Conservation (phyloP, 1,140 invertebrate species). For the Pogonomyrmex barbatus region DNA sequence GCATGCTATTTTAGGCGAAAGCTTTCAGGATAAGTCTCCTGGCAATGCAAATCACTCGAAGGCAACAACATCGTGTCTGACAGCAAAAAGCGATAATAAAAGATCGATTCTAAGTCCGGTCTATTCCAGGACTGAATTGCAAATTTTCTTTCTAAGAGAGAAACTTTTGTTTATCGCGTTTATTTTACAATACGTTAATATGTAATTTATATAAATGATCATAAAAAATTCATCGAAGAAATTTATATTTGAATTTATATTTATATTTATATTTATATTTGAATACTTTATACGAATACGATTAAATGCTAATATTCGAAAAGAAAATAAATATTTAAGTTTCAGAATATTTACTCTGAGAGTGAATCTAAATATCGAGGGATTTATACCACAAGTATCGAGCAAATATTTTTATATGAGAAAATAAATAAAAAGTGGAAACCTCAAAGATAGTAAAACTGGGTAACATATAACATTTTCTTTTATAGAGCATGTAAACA, state of each 20-base stretch:
- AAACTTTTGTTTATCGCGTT: not conserved
- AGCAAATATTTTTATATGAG: not conserved
- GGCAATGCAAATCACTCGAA: conserved; percentile 31
- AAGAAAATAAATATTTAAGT: not conserved
- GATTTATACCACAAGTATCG: not conserved
- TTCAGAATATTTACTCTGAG: not conserved
- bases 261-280: not conserved
- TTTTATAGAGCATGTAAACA: not conserved
- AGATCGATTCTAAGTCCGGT: conserved; percentile 1
- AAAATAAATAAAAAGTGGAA: not conserved
- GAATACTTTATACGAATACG: not conserved
- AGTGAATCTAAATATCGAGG: not conserved
- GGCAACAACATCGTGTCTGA: not conserved
- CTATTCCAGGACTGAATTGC: not conserved
- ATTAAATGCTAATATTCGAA: not conserved
- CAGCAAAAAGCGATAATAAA: not conserved
- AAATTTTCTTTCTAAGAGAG: not conserved
- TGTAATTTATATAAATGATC: conserved; percentile 8
- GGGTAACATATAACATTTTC: not conserved
- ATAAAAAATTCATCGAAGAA: not conserved
- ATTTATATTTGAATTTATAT: not conserved
- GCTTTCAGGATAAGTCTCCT: conserved; percentile 66
- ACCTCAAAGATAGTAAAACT: not conserved
- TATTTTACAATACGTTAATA: not conserved
- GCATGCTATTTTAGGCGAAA: conserved; percentile 67